Base-by-base conservation (phyloP, 1,140 invertebrate species). In the Philopotamus ludificatus region DNA sequence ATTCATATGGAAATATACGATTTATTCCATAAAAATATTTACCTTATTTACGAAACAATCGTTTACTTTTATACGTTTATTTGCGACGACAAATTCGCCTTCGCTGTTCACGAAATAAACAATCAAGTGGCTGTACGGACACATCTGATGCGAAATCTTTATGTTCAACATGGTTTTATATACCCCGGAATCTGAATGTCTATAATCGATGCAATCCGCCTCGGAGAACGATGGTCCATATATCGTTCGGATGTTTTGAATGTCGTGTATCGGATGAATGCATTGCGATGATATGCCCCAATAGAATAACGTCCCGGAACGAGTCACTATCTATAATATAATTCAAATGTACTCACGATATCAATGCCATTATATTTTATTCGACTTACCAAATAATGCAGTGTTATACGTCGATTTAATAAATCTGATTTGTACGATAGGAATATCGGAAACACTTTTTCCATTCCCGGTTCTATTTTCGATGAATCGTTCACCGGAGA, bases 31-130 rank as follows among this genome's bases (percentile, higher is more conserved):
- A 42, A 23, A 50, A 25, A 54, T 63, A 41, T 59, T 63, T 67
- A 80, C 79, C 75, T 80, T 79, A 66, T 80, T 78, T 4, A 57
- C 71, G 65, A 81, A 79, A 68, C 79, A 81, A 3, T 80, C 78
- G 0, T 78, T 76, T 71, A 78, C 75, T 26, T 76, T 75, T 49
- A 80, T 76, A 67, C 76, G 73, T 49, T 79, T 81, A 54, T 70
- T 76, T 1, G 78, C 76, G 18, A 74, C 77, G 22, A 90, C 82
- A 0, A 85, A 77, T 70, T 90, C 87, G 0, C 83, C 82, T 10
- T 87, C 84, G 8, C 78, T 66, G 15, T 85, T 78, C 18, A 88
- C 82, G 72, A 89, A 89, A 65, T 88, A 90, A 0, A 89, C 81
- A 0, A 91, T 68, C 2, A 91, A 71, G 71, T 86, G 81, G 12